Evolutionary conservation across 2,113 vertebrate species (phyloP), one percentile per base, ranked within the genome.

Genomic region (Cryptomyrus ogoouensis): DNA sequence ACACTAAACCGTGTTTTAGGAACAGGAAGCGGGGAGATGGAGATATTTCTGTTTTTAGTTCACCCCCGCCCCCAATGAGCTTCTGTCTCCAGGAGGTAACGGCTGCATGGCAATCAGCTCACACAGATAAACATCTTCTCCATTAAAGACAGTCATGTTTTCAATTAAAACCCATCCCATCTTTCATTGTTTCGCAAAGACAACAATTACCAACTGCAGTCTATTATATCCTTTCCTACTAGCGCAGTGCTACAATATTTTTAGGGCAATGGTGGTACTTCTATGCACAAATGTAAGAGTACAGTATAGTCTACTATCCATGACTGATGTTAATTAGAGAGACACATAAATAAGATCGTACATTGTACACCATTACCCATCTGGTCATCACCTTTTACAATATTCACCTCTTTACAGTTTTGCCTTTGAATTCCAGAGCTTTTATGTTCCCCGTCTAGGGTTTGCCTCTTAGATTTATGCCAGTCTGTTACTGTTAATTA

Each of bases 381-480:
- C 9, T 31, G 50, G 4, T n/a, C 85, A 53, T 27, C n/a, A 42
- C 19, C 42, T 83, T 83, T 39, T 42, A 83, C 19, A 50, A 86
- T n/a, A 15, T n/a, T 50, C 47, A 87, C 50, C 15, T 31, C 31
- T 44, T n/a, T 44, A n/a, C 35, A 83, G 13, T 19, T n/a, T 62
- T 19, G 46, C 50, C 46, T 83, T 83, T 47, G 31, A 53, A 21
- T 83, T 56, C n/a, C 62, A 58, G 77, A 49, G 1, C 42, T 62
- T 91, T 89, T 70, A 83, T 80, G 88, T 87, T 86, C 47, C 87
- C 5, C 35, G 49, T 89, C 53, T 19, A 89, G 39, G 84, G 24
- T 86, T 91, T 89, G 56, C 47, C 46, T 53, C 2, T 50, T 42
- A n/a, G 24, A 24, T 87, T 12, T 50, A 89, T 74, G 8, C 83